phyloP scores from a whole-genome alignment of 2,113 vertebrate genomes.

The Ophiodon elongatus region DNA sequence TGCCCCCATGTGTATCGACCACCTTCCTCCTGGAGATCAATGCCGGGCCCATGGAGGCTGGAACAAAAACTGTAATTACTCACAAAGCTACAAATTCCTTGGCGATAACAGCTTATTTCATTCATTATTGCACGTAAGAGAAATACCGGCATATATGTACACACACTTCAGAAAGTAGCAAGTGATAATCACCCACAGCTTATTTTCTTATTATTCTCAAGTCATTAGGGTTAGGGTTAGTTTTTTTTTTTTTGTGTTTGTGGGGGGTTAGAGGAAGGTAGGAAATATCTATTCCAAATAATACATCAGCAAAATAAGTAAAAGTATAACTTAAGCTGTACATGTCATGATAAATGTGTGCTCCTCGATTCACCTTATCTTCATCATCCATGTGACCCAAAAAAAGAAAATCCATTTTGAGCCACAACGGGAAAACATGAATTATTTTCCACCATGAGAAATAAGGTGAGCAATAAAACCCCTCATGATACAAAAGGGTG shows the following conservation, averaged over 20 bases:
- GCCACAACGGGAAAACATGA: constrained; percentile 89
- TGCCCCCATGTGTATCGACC: constrained; percentile 80
- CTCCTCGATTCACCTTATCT: constrained; percentile 36
- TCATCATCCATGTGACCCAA: constrained; percentile 32
- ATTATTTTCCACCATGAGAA: constrained; percentile 91
- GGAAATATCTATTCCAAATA: constrained; percentile 4
- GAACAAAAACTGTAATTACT: constrained; percentile 86
- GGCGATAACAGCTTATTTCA: constrained; percentile 78
- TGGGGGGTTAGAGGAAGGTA: neutral
- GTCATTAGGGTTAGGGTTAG: neutral
- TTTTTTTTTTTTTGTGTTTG: neutral
- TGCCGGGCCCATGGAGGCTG: constrained; percentile 79
- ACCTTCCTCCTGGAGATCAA: constrained; percentile 79
- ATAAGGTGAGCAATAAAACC: constrained; percentile 90
- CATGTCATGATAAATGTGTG: neutral
- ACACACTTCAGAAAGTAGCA: constrained; percentile 31
- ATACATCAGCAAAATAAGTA: neutral
- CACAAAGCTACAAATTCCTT: constrained; percentile 81
- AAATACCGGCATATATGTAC: constrained; percentile 37
- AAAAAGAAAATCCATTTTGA: constrained; percentile 83
- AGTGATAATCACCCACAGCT: constrained; percentile 27
- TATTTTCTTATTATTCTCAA: constrained; percentile 22
- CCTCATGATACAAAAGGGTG: constrained; percentile 87
- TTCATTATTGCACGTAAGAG: constrained; percentile 72
- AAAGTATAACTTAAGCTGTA: neutral